phyloP scores from a whole-genome alignment of 2,113 vertebrate species.

The Petrocephalus microphthalmus region DNA sequence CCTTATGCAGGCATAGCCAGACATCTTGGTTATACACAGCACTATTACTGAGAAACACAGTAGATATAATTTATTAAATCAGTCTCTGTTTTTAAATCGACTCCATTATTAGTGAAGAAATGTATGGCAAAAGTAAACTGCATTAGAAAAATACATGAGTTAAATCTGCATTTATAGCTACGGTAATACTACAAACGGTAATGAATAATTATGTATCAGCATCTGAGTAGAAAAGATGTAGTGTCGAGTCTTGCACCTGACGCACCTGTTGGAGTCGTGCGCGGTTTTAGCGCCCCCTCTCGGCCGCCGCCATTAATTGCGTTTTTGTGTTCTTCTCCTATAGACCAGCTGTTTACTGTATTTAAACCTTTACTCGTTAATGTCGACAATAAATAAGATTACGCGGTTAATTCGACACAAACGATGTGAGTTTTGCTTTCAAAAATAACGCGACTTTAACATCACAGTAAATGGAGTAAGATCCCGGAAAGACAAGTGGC shows the following conservation, averaged over 20 bases:
- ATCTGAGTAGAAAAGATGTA: not conserved
- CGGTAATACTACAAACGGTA: not conserved
- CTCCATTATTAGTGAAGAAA: not conserved
- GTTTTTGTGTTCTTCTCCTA: not conserved
- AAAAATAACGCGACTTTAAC: not conserved
- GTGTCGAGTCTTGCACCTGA: not conserved
- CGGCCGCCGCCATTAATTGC: constrained; percentile 1
- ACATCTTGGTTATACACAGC: not conserved
- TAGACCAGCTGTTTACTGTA: constrained; percentile 21
- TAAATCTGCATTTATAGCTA: not conserved
- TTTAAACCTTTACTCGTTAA: not conserved
- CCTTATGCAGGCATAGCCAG: not conserved
- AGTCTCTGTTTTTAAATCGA: not conserved
- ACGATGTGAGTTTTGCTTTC: not conserved
- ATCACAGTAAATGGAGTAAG: not conserved
- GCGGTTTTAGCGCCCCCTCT: constrained; percentile 10
- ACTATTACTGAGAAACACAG: not conserved
- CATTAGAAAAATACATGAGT: not conserved
- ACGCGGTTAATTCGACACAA: not conserved
- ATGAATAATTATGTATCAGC: not conserved
- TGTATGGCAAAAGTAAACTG: not conserved
- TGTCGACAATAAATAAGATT: not conserved
- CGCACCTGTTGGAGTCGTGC: constrained; percentile 20
- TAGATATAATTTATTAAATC: not conserved
- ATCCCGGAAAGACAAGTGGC: not conserved